Evolutionary conservation across 2,888 invertebrate species (phyloP).

Genomic region (Tetranychus piercei): DNA sequence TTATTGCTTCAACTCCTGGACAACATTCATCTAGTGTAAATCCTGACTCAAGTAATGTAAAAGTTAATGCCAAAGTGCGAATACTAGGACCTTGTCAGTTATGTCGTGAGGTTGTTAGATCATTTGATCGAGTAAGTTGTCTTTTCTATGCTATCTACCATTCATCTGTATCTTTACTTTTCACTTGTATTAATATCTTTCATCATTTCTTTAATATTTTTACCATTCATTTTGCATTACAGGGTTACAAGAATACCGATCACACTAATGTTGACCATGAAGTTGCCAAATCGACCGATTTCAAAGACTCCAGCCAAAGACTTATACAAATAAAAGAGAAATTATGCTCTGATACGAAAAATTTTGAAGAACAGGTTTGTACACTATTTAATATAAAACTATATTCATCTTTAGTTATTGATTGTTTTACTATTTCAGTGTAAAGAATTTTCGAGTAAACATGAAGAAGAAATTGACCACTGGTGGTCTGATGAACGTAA

Average conservation of each 20-base stretch:
- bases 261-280: not conserved
- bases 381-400: not conserved
- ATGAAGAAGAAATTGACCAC: conserved; percentile 60
- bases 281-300: not conserved
- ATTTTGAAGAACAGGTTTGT: not conserved
- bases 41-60: not conserved
- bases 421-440: conserved; percentile 42
- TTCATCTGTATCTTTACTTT: not conserved
- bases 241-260: not conserved
- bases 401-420: conserved; percentile 31
- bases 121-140: conserved; percentile 24
- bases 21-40: not conserved
- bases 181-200: not conserved
- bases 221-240: not conserved
- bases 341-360: not conserved
- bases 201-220: not conserved
- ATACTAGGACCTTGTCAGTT: conserved; percentile 22
- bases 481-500: conserved; percentile 64
- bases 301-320: not conserved
- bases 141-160: too few species aligned
- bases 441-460: conserved; percentile 59
- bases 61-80: not conserved
- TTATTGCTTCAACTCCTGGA: not conserved
- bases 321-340: not conserved
- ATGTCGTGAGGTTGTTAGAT: conserved; percentile 23